Percentiles rank a stretch among this genome's conserved stretches.
Conservation (phyloP, 2,888 invertebrate genomes). For the Pseudanteris insignis region DNA sequence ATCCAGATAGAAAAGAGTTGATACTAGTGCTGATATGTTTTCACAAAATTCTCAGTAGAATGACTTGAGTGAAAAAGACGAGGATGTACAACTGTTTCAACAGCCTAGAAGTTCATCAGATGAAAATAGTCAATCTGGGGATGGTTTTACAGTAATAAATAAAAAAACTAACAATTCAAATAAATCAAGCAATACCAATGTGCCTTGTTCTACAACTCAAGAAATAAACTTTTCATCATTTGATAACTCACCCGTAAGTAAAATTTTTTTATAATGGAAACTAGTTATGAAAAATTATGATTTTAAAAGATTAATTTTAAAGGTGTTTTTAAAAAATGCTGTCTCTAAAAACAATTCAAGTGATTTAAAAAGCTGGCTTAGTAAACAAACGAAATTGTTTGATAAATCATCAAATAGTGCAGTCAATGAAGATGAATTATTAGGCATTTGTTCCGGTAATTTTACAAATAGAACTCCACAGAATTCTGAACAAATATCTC, state of each 20-base stretch:
- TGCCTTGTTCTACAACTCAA: neutral
- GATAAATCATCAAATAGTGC: conserved; percentile 48
- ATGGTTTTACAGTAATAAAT: conserved; percentile 57
- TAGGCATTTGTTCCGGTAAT: conserved; percentile 61
- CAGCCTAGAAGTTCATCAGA: conserved; percentile 20
- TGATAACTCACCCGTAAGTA: conserved; percentile 17
- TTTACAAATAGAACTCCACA: conserved; percentile 5
- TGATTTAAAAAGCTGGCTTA: conserved; percentile 43
- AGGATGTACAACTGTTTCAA: conserved; percentile 18
- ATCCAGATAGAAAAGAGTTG: conserved; percentile 18
- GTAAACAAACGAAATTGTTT: conserved; percentile 65
- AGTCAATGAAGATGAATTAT: conserved; percentile 68
- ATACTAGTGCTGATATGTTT: conserved; percentile 64
- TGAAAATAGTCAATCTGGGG: conserved; percentile 54
- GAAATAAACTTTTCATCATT: conserved; percentile 12
- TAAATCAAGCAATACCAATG: neutral
- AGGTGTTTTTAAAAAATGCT: conserved; percentile 9
- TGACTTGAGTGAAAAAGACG: conserved; percentile 48
- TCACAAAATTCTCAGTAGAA: conserved; percentile 48
- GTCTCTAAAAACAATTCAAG: neutral
- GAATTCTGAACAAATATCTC: no score
- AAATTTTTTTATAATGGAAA: neutral
- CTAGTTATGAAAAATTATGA: no score
- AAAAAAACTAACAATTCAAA: neutral
- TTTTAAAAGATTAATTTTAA: conserved; percentile 4